A percentile compares a stretch with the other conserved stretches of the same genome.
Conservation (phyloP, 2,888 invertebrate genomes). For the Plagodis dolabraria region DNA sequence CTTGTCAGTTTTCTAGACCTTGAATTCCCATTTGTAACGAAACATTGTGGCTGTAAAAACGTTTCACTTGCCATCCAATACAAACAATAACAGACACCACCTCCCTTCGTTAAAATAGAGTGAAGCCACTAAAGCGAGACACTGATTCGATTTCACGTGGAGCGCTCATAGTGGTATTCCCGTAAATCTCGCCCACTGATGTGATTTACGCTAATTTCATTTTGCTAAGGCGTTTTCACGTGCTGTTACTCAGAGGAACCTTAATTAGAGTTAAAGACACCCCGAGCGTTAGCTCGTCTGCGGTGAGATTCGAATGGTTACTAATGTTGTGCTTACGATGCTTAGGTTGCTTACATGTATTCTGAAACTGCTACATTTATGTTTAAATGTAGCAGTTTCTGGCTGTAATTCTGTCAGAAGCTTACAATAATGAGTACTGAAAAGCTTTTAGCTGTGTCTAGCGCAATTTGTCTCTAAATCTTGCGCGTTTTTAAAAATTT, state of each 20-base stretch:
- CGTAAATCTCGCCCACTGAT: constrained; percentile 76
- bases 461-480: too few relatives aligned
- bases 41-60: too few relatives aligned
- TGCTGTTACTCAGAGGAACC: constrained; percentile 60
- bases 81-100: constrained; percentile 39
- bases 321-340: neutral
- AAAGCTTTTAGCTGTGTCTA: too few relatives aligned
- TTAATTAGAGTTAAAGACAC: constrained; percentile 59
- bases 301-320: constrained; percentile 14
- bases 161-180: constrained; percentile 59
- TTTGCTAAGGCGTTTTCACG: constrained; percentile 66
- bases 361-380: neutral
- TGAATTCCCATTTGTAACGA: too few relatives aligned
- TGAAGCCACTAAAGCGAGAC: constrained; percentile 71
- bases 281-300: constrained; percentile 23
- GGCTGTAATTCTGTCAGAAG: too few relatives aligned
- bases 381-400: too few relatives aligned
- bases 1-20: too few relatives aligned
- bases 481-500: too few relatives aligned
- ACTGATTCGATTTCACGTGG: constrained; percentile 77
- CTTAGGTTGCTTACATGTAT: neutral
- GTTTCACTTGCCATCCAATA: constrained; percentile 17
- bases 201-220: constrained; percentile 84
- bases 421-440: too few relatives aligned
- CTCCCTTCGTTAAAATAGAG: constrained; percentile 60